Percentiles rank a stretch among this genome's conserved stretches.
phyloP scores from a whole-genome alignment of 2,113 vertebrate genomes.

The Pelecanus crispus region DNA sequence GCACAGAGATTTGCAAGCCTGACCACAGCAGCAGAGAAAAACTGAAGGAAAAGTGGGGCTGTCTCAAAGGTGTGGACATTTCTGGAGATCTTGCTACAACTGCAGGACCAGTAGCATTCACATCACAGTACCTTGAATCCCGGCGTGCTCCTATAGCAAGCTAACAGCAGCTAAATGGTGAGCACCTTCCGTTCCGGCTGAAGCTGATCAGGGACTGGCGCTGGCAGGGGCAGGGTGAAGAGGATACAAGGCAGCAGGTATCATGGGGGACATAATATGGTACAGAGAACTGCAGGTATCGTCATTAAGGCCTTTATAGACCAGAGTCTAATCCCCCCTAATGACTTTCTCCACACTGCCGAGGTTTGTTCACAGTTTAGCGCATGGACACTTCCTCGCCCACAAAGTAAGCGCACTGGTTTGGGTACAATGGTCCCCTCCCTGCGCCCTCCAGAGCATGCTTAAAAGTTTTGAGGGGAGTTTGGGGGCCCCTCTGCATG shows the following conservation, averaged over 20 bases:
- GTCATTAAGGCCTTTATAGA: background rate
- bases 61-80: background rate
- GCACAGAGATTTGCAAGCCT: background rate
- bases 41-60: background rate
- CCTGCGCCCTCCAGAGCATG: background rate
- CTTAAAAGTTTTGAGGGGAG: background rate
- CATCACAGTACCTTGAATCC: background rate
- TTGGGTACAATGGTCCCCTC: background rate
- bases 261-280: background rate
- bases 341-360: background rate
- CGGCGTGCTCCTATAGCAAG: fast-evolving
- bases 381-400: fast-evolving
- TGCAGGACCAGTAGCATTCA: background rate
- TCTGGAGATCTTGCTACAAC: background rate
- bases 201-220: background rate
- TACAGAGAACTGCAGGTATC: background rate
- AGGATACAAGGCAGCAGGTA: background rate
- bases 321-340: background rate
- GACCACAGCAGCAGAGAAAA: background rate
- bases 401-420: background rate
- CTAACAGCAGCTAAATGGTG: fast-evolving
- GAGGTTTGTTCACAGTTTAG: background rate
- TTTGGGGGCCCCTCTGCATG: background rate
- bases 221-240: background rate
- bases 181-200: background rate